These are phyloP conservation scores for Oryctes rhinoceros DNA, from an alignment of 1,140 invertebrate species.

Conservation along the genomic window DNA sequence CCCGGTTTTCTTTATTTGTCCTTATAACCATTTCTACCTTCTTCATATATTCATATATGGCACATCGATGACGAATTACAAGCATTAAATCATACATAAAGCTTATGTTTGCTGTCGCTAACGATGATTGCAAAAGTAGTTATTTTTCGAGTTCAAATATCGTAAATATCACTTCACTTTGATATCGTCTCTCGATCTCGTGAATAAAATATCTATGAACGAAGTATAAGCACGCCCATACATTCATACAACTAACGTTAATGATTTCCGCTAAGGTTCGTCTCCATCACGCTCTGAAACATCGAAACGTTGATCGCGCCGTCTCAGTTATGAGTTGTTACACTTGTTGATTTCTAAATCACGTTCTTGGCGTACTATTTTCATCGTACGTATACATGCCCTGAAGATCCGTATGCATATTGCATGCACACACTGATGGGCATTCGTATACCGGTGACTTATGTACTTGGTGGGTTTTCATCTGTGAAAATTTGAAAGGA, in stretches of 20 bases:
- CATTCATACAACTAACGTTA: constrained; percentile 1
- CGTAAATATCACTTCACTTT: background rate
- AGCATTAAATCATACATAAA: no score
- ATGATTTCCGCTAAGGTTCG: constrained; percentile 21
- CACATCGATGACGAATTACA: no score
- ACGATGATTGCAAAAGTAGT: no score
- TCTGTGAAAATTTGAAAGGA: no score
- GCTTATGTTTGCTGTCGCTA: no score
- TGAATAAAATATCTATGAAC: background rate
- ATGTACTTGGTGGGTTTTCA: no score
- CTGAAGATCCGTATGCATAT: background rate
- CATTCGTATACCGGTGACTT: background rate
- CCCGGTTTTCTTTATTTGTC: no score
- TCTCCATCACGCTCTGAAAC: background rate
- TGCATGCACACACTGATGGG: background rate
- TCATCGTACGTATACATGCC: background rate
- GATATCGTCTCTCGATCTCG: background rate
- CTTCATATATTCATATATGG: no score
- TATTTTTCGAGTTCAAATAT: no score
- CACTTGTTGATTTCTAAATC: constrained; percentile 22
- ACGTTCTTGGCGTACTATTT: background rate
- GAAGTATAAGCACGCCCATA: constrained; percentile 12
- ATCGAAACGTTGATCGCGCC: background rate
- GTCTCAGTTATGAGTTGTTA: background rate
- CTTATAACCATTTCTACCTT: no score